Conservation (phyloP, 2,888 invertebrate genomes). For the Steromphala cineraria region DNA sequence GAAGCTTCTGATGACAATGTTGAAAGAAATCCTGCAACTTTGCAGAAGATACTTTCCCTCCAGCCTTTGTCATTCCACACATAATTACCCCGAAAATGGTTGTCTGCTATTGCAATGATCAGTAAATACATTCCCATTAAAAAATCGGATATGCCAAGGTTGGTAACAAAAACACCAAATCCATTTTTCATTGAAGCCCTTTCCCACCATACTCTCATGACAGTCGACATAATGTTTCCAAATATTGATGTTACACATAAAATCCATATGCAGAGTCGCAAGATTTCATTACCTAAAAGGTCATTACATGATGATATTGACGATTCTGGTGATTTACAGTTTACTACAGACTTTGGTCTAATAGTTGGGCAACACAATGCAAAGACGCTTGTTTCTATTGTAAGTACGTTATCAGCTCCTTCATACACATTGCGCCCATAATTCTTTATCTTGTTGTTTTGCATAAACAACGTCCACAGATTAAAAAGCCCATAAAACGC, state of each 20-base stretch:
- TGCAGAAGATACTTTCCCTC: constrained; percentile 46
- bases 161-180: constrained; percentile 39
- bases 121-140: constrained; percentile 51
- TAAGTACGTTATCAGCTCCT: neutral
- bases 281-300: constrained; percentile 37
- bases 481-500: neutral
- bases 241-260: constrained; percentile 37
- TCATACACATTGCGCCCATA: neutral
- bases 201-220: constrained; percentile 44
- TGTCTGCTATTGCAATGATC: constrained; percentile 47
- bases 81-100: constrained; percentile 43
- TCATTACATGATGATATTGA: constrained; percentile 46
- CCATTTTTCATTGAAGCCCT: constrained; percentile 39
- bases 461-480: neutral
- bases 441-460: neutral
- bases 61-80: constrained; percentile 46
- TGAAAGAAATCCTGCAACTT: constrained; percentile 43
- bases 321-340: constrained; percentile 35
- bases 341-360: neutral
- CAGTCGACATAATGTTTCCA: constrained; percentile 36
- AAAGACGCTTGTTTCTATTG: constrained; percentile 19
- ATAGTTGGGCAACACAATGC: constrained; percentile 25
- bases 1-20: constrained; percentile 80
- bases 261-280: constrained; percentile 40
- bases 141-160: constrained; percentile 46